Percentiles rank a stretch among this genome's conserved stretches.
These are phyloP conservation scores for Argopecten irradians DNA, from an alignment of 1,140 invertebrate species.

Conservation along the genomic window DNA sequence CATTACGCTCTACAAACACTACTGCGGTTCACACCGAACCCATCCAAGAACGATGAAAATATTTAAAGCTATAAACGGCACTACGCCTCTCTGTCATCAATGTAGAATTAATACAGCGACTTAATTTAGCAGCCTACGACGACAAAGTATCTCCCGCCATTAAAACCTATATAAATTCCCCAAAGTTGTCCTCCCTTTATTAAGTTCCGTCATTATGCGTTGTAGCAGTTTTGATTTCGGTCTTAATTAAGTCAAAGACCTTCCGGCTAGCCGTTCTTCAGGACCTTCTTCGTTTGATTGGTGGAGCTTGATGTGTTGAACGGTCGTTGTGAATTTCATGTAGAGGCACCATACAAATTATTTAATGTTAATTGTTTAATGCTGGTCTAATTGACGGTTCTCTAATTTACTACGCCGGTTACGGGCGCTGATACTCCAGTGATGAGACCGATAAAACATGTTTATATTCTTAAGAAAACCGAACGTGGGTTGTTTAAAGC, in stretches of 20 bases:
- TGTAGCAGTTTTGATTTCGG: constrained; percentile 9
- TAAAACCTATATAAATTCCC: constrained; percentile 14
- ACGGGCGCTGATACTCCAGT: not conserved
- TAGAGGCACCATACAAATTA: not conserved
- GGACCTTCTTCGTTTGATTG: not conserved
- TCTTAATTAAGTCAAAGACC: not conserved
- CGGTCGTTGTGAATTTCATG: not conserved
- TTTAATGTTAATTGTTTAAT: constrained; percentile 19
- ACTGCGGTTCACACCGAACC: constrained; percentile 14
- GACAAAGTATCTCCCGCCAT: not conserved
- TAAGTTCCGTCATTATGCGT: not conserved
- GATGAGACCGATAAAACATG: constrained; percentile 14
- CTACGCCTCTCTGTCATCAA: not conserved
- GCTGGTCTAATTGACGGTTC: not conserved
- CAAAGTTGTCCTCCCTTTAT: not conserved
- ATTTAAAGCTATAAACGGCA: not conserved
- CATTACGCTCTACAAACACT: constrained; percentile 12
- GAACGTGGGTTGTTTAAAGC: not conserved
- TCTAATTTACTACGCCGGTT: not conserved
- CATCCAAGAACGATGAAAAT: constrained; percentile 21
- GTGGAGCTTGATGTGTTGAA: not conserved
- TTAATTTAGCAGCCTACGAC: not conserved
- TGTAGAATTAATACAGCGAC: constrained; percentile 8
- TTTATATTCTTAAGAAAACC: constrained; percentile 12
- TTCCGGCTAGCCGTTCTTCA: not conserved